Evolutionary conservation across 1,140 invertebrate species (phyloP).

Genomic region (Cyclargus thomasi): DNA sequence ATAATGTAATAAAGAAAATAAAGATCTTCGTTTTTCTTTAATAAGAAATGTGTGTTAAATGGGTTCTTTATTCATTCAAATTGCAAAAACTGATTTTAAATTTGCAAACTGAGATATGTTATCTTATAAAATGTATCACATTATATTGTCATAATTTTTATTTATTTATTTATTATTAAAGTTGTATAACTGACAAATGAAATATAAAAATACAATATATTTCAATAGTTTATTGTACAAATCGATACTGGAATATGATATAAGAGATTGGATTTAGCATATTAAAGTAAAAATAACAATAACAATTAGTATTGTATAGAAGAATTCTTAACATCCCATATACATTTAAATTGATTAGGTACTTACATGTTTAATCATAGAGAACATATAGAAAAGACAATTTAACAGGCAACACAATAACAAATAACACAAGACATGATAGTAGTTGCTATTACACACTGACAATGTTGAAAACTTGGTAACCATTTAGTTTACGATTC

Average conservation of each 20-base stretch:
- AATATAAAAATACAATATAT: constrained; percentile 46
- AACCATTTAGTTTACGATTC: neutral
- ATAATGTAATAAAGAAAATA: constrained; percentile 37
- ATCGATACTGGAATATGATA: constrained; percentile 66
- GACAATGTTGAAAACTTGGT: neutral
- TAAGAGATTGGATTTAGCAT: constrained; percentile 53
- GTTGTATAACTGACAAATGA: constrained; percentile 12
- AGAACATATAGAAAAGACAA: neutral
- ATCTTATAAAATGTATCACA: no score
- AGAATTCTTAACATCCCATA: constrained; percentile 61
- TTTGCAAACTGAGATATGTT: no score
- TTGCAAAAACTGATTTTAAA: no score
- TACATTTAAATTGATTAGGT: constrained; percentile 39
- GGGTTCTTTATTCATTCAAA: no score
- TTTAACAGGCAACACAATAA: constrained; percentile 1
- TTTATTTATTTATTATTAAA: neutral
- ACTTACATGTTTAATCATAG: neutral
- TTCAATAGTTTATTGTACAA: constrained; percentile 62
- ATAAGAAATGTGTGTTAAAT: constrained; percentile 10
- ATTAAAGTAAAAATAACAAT: constrained; percentile 50
- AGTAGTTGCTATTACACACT: no score
- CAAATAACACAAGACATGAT: neutral
- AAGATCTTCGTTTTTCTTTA: constrained; percentile 39
- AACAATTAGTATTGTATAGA: constrained; percentile 50
- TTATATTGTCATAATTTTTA: no score